Conservation (phyloP, 1,140 invertebrate species). For the Popillia japonica region DNA sequence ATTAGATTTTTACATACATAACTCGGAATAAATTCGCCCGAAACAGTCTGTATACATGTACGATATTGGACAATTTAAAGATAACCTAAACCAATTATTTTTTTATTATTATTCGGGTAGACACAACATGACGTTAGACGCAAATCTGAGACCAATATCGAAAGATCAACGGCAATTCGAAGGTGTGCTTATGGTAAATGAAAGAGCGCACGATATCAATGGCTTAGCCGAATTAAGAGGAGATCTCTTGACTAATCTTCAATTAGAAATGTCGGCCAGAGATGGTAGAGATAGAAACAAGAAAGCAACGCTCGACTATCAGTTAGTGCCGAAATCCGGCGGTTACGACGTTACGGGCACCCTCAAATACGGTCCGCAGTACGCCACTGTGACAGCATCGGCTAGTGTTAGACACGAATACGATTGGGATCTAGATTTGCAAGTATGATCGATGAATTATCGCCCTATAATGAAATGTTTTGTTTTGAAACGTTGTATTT, state of each 20-base stretch:
- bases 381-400: constrained; percentile 49
- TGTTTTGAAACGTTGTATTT: constrained; percentile 4
- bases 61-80: too few species aligned
- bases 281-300: constrained; percentile 16
- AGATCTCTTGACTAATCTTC: constrained; percentile 35
- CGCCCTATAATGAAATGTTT: neutral
- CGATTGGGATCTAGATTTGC: constrained; percentile 54
- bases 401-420: constrained; percentile 47
- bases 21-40: too few species aligned
- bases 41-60: too few species aligned
- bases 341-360: constrained; percentile 49
- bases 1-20: too few species aligned
- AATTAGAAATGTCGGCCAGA: constrained; percentile 29
- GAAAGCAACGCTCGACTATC: constrained; percentile 43
- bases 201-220: constrained; percentile 38
- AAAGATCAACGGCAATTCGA: constrained; percentile 42
- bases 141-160: constrained; percentile 42
- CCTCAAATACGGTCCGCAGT: constrained; percentile 48
- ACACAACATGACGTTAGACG: constrained; percentile 46
- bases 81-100: too few species aligned
- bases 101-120: constrained; percentile 16
- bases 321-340: constrained; percentile 47
- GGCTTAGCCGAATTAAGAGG: constrained; percentile 32
- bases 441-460: constrained; percentile 46
- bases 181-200: constrained; percentile 40